Evolutionary conservation across 92 coral and sea anemone species (phyloP), one percentile per base, ranked within the genome.

Genomic region (Zoanthus gigantus): DNA sequence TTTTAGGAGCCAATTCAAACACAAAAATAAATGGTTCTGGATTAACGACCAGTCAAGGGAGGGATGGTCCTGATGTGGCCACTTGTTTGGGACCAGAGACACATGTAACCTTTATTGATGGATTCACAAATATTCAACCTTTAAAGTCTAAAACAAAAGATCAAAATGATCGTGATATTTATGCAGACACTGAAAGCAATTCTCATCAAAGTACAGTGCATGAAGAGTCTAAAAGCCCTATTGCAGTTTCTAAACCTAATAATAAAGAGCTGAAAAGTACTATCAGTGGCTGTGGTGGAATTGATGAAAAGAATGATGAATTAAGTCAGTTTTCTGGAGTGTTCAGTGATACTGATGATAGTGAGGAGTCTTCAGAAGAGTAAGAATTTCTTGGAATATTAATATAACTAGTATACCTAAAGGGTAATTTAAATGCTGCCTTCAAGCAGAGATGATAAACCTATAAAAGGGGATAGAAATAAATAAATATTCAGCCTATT

Each of bases 321-420:
- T 89, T 86, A 81, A 92, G 94, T 60, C 91, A 86, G 73, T 95
- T 95, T 87, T 96, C 90, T 91, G 98, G 94, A 23, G 95, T 95
- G 28, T 95, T 95, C 56, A 95, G 98, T 82, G 98, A 95, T 71
- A 91, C 98, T 7, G 98, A 94, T 72, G 94, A 86, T 4, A 94
- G 93, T 54, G 93, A 90, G 32, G 94, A 85, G 42, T 91, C 96
- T 11, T 90, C 89, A 77, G 98, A 91, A 63, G 95, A 93, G 94
- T 91, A 87, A 65, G 85, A 28, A 69, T 69, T 17, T 50, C 56
- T 7, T 6, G 6, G 12, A 58, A 12, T 58, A 58, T 14, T 17
- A 58, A 58, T 10, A 58, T 23, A 23, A 23, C 23, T 23, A 23
- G 23, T 23, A 23, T 23, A 23, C 23, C 23, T 23, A 23, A 23